Percentiles rank a stretch among this genome's conserved stretches.
phyloP scores from a whole-genome alignment of 1,140 invertebrate species.

The Glossosoma conforme region DNA sequence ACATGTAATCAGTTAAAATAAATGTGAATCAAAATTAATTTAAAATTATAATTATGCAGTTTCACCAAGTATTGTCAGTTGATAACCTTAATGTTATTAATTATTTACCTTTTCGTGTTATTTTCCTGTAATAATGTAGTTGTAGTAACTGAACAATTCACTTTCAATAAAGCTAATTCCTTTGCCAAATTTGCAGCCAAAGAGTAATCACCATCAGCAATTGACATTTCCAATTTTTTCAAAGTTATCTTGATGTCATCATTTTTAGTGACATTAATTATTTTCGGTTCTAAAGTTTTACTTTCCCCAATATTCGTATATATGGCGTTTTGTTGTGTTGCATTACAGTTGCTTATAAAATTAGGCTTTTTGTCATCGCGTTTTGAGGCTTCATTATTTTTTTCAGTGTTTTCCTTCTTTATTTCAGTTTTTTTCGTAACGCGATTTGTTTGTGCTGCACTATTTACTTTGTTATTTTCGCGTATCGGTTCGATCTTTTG shows the following conservation, averaged over 20 bases:
- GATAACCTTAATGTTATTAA: too few relatives aligned
- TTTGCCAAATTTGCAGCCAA: constrained; percentile 63
- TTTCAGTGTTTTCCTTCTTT: not conserved
- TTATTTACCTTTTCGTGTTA: constrained; percentile 25
- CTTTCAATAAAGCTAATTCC: constrained; percentile 64
- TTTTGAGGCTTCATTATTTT: not conserved
- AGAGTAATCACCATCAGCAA: constrained; percentile 61
- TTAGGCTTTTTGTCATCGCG: not conserved
- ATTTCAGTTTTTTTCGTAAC: constrained; percentile 17
- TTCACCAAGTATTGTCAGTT: too few relatives aligned
- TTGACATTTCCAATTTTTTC: constrained; percentile 61
- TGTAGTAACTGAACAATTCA: constrained; percentile 34
- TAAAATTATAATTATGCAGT: too few relatives aligned
- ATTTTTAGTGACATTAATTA: not conserved
- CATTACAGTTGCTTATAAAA: too few relatives aligned
- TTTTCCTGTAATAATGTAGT: constrained; percentile 27
- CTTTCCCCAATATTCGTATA: constrained; percentile 23
- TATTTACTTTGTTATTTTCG: constrained; percentile 19
- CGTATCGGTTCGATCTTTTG: not conserved
- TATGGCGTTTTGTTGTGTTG: too few relatives aligned
- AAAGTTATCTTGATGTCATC: constrained; percentile 51
- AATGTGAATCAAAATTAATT: too few relatives aligned
- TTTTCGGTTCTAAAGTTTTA: constrained; percentile 1
- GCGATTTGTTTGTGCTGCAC: constrained; percentile 27
- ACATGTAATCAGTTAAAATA: too few relatives aligned